Base-by-base conservation (phyloP, 2,113 vertebrate genomes). In the Vulpes lagopus region DNA sequence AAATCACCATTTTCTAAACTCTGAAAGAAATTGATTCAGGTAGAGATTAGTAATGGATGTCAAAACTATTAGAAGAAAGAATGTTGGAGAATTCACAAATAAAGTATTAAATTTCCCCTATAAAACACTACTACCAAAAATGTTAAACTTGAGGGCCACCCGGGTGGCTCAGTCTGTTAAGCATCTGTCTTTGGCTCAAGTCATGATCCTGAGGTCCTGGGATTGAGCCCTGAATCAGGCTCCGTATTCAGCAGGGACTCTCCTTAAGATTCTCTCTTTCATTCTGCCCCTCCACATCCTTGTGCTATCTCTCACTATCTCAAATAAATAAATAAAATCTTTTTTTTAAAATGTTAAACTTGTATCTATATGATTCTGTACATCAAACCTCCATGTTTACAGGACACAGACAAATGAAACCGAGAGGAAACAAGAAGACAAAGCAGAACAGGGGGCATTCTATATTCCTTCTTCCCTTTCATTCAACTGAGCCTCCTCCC, bases 1-100 rank as follows among this genome's bases (percentile, higher is more conserved):
- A 73, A 94, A 81, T 53, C 49, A 53, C 59, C 17, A 17, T 94
- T 93, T 87, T 59, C 74, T 62, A 84, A 89, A 81, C 16, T 64
- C 59, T 62, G 60, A 69, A 23, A 53, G 27, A 89, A 57, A 38
- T 15, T 32, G 38, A 89, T 30, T 49, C 62, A 55, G 17, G 67
- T 60, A 82, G 30, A 38, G 25, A 90, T 55, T 30, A 79, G 30
- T 84, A 60, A 69, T 23, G 43, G 74, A 49, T 78, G 23, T 51
- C 23, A 81, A 76, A 16, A 69, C 38, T 59, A 55, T 20, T 16
- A 49, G 11, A 53, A n/a, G 16, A 43, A 81, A 92, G 59, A 88
- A 30, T 53, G 62, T 5, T 4, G 38, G 76, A 49, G 17, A 49
- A 14, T 71, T 65, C 35, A 25, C 65, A 78, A 94, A 35, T 27